Evolutionary conservation across 2,113 vertebrate genomes (phyloP).

Genomic region (Bufo gargarizans): DNA sequence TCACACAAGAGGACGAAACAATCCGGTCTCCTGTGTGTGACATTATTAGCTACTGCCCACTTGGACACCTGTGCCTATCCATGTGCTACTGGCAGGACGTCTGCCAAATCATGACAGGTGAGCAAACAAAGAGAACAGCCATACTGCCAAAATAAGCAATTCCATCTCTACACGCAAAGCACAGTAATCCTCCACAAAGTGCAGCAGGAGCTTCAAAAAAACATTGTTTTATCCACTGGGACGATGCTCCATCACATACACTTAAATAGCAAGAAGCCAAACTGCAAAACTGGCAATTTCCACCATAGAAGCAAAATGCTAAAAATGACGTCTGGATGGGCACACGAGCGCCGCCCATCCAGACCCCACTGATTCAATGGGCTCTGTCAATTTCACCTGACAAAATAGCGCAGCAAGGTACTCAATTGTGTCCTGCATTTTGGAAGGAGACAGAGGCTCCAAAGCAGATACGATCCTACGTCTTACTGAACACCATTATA

Average conservation of each 20-base stretch:
- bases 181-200: not conserved
- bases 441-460: no score
- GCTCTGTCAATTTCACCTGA: no score
- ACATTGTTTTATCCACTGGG: not conserved
- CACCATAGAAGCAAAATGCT: no score
- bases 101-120: slow-evolving; percentile 34
- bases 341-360: no score
- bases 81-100: not conserved
- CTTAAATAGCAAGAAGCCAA: not conserved
- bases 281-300: no score
- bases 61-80: slow-evolving; percentile 5
- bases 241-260: not conserved
- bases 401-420: no score
- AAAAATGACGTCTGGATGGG: no score
- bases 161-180: not conserved
- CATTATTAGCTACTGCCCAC: not conserved
- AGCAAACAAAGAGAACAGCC: slow-evolving; percentile 10
- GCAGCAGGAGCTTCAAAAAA: not conserved
- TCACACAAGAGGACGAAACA: not conserved
- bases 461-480: no score
- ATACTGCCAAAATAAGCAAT: slow-evolving; percentile 23
- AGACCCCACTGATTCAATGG: no score
- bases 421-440: no score
- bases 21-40: not conserved
- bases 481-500: no score